A percentile compares a stretch with the other conserved stretches of the same genome.
phyloP scores from a whole-genome alignment of 2,888 invertebrate species.

The Leptogaster cylindrica region DNA sequence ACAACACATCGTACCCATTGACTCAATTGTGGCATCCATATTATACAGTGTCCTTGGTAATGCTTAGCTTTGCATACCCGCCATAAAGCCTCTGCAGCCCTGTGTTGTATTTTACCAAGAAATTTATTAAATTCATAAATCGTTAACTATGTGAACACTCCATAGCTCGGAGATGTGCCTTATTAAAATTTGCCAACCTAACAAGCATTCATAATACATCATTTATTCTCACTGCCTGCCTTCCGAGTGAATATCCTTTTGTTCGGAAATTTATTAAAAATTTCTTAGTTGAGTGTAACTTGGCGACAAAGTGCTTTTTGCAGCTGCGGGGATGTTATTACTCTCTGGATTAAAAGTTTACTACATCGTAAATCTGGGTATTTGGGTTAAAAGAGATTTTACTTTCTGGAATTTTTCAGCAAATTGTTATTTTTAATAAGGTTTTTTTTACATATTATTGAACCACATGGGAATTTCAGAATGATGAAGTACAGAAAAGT shows the following conservation, averaged over 20 bases:
- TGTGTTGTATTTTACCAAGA: constrained; percentile 24
- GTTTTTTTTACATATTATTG: too few relatives aligned
- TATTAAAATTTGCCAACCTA: constrained; percentile 44
- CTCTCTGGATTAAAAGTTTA: constrained; percentile 7
- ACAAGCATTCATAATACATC: constrained; percentile 27
- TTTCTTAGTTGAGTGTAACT: constrained; percentile 21
- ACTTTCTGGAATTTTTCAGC: too few relatives aligned
- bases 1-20: neutral
- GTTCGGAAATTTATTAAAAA: constrained; percentile 37
- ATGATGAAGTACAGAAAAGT: too few relatives aligned
- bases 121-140: constrained; percentile 45
- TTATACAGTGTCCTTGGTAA: too few relatives aligned
- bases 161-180: constrained; percentile 23
- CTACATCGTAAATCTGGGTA: constrained; percentile 11
- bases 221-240: constrained; percentile 7
- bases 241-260: constrained; percentile 16
- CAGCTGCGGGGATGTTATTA: constrained; percentile 6
- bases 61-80: too few relatives aligned
- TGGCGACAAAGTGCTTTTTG: neutral
- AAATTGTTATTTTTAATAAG: too few relatives aligned
- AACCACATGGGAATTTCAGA: too few relatives aligned
- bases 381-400: too few relatives aligned
- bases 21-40: neutral
- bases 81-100: neutral
- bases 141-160: constrained; percentile 33